Evolutionary conservation across 2,113 vertebrate genomes (phyloP).

Genomic region (Platysteira castanea): DNA sequence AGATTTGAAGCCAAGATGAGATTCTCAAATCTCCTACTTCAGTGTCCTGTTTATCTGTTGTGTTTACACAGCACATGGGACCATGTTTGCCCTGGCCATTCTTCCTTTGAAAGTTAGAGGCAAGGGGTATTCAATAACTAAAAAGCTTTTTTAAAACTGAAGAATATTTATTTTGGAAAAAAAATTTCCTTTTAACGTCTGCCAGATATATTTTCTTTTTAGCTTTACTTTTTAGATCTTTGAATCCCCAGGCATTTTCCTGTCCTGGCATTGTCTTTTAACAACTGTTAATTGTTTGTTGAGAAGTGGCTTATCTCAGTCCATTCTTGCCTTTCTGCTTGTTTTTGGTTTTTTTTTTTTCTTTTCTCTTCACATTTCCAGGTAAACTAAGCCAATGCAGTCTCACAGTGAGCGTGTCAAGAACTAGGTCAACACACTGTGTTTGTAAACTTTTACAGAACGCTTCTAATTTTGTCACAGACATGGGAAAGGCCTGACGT

Average conservation of each 20-base stretch:
- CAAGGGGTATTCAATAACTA: background rate
- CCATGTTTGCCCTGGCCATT: background rate
- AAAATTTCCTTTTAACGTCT: background rate
- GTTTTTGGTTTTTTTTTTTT: background rate
- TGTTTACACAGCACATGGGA: background rate
- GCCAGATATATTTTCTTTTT: background rate
- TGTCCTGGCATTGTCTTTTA: constrained; percentile 5
- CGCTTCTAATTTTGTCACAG: background rate
- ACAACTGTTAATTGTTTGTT: constrained; percentile 4
- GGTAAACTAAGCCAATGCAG: background rate
- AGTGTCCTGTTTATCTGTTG: background rate
- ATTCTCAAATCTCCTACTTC: background rate
- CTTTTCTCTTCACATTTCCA: background rate
- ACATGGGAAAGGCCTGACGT: background rate
- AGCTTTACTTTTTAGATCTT: background rate
- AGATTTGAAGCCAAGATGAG: background rate
- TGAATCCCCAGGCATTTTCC: constrained; percentile 32
- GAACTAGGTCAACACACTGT: background rate
- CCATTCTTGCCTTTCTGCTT: background rate
- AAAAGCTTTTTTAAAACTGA: background rate
- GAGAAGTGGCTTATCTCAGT: background rate
- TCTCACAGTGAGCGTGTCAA: background rate
- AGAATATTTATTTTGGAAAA: constrained; percentile 15
- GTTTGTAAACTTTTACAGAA: background rate
- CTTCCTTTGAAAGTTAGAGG: background rate